Evolutionary conservation across 1,140 invertebrate species (phyloP).

Genomic region (Bombus soroeensis): DNA sequence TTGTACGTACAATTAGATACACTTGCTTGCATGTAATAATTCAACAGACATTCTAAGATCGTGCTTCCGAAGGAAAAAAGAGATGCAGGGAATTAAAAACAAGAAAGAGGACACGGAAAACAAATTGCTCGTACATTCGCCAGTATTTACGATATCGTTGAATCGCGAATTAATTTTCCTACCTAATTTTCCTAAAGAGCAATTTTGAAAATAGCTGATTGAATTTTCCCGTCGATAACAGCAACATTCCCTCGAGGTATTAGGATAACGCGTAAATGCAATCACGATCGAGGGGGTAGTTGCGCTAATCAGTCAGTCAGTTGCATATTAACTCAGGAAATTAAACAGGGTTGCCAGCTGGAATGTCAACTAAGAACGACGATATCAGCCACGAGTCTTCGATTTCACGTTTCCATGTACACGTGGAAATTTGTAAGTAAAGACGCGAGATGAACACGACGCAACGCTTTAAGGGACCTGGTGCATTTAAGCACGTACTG

Average conservation of each 20-base stretch:
- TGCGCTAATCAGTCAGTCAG: constrained; percentile 15
- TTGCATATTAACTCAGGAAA: constrained; percentile 66
- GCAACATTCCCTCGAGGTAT: constrained; percentile 28
- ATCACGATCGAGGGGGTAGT: constrained; percentile 54
- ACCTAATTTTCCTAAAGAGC: constrained; percentile 1
- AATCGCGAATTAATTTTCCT: no score
- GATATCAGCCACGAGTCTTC: not conserved
- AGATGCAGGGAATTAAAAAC: not conserved
- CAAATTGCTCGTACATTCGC: no score
- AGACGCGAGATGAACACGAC: constrained; percentile 9
- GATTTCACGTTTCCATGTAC: constrained; percentile 1
- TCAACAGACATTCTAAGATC: not conserved
- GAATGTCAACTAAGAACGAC: constrained; percentile 24
- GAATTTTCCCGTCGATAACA: constrained; percentile 41
- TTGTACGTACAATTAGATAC: not conserved
- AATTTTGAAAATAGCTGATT: constrained; percentile 38
- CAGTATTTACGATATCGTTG: no score
- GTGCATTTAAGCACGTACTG: not conserved
- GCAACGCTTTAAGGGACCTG: not conserved
- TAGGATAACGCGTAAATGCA: constrained; percentile 22
- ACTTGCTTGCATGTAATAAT: not conserved
- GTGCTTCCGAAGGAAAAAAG: not conserved
- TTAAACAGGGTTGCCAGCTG: constrained; percentile 61
- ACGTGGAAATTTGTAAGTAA: constrained; percentile 12
- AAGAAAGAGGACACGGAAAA: no score